A percentile compares a stretch with the other conserved stretches of the same genome.
Evolutionary conservation across 2,113 vertebrate species (phyloP).

Genomic region (Lipophrys pholis): DNA sequence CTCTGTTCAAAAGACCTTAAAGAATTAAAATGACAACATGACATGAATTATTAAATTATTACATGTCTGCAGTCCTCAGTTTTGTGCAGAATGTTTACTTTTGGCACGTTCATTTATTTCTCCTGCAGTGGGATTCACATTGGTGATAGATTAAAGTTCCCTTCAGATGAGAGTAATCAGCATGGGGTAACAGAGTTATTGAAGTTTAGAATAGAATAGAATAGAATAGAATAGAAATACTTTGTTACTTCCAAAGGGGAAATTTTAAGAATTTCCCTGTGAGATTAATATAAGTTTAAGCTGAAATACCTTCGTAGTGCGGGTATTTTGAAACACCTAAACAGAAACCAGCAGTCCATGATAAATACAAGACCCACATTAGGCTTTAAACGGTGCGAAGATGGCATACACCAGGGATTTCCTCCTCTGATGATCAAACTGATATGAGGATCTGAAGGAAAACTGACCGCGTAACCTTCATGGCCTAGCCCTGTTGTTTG

Average conservation of each 20-base stretch:
- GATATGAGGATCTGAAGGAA: background rate
- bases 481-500: background rate
- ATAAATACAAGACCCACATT: background rate
- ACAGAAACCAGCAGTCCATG: background rate
- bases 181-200: background rate
- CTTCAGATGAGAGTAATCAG: background rate
- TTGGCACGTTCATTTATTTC: constrained; percentile 12
- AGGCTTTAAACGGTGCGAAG: background rate
- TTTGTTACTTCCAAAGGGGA: too few species aligned
- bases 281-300: background rate
- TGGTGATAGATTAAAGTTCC: background rate
- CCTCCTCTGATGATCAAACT: background rate
- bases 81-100: constrained; percentile 1
- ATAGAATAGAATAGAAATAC: too few species aligned
- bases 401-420: background rate
- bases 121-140: background rate
- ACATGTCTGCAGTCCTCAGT: constrained; percentile 11
- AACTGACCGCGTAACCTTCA: constrained; percentile 3
- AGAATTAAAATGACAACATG: constrained; percentile 29
- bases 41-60: constrained; percentile 63
- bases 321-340: background rate
- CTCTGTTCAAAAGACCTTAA: constrained; percentile 42
- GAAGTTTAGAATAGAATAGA: background rate
- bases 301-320: background rate
- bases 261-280: too few species aligned